These are phyloP conservation scores for Orthonyx spaldingii DNA, from an alignment of 2,113 vertebrate species.

Conservation along the genomic window DNA sequence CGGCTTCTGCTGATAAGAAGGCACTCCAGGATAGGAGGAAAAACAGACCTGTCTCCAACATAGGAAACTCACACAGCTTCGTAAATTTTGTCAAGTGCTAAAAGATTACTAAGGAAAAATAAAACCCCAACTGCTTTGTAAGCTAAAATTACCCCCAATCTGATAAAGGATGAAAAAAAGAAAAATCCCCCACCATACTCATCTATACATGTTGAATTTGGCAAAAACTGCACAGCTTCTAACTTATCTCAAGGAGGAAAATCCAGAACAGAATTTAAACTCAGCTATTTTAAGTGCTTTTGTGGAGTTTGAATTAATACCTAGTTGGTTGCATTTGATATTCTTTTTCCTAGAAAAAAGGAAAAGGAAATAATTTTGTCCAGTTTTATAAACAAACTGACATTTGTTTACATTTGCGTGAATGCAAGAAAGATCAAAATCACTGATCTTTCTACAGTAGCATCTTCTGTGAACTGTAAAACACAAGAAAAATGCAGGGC, in stretches of 20 bases:
- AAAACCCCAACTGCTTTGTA: neutral
- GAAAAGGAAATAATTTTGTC: neutral
- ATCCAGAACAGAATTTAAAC: neutral
- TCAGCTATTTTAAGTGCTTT: neutral
- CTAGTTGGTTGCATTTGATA: neutral
- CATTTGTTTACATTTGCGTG: neutral
- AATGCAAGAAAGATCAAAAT: neutral
- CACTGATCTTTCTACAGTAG: neutral
- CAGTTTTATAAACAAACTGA: neutral
- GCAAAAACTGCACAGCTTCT: neutral
- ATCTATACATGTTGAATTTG: neutral
- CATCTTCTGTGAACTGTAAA: neutral
- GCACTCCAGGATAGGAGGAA: constrained; percentile 85
- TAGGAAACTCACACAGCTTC: constrained; percentile 78
- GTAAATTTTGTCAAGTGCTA: constrained; percentile 85
- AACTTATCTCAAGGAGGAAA: neutral
- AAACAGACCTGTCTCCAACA: constrained; percentile 83
- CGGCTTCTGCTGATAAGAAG: constrained; percentile 82
- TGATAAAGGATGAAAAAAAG: neutral
- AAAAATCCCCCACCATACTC: neutral
- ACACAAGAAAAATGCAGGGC: neutral
- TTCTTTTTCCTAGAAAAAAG: neutral
- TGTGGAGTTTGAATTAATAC: neutral
- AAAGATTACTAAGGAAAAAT: constrained; percentile 73
- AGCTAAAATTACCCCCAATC: neutral